Evolutionary conservation across 1,140 invertebrate species (phyloP), one percentile per base, ranked within the genome.

Genomic region (Zaprionus gabonicus): DNA sequence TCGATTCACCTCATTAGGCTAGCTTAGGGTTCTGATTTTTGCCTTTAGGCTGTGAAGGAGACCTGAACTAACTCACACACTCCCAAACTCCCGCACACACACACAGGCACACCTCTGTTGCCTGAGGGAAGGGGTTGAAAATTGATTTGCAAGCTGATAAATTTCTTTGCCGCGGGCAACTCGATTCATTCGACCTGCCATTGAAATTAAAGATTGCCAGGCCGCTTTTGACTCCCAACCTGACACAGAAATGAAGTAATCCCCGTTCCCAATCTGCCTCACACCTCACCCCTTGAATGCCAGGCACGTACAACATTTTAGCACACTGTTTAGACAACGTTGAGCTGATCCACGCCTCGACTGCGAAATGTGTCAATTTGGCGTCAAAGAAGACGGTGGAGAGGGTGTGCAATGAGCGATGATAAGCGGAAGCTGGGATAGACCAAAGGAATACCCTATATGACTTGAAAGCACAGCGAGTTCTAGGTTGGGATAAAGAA

Each of bases 361-460:
- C 68, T 71, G 17, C 65, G 82, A 83, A 82, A 88, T 86, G 83
- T 83, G 83, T 86, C 84, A 86, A 86, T 86, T 86, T 88, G 82
- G 73, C 84, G 80, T 87, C 83, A 80, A 87, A 80, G 65, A 70
- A 72, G 73, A 82, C 82, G 83, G 70, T 28, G 69, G 71, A 69
- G 20, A 17, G 12, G 17, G 13, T 13, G 46, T 1, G 36, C 49
- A 56, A 49, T 17, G 49, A 69, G n/a, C 9, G 25, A 28, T 13
- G 51, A 66, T 28, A 41, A 17, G 27, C 13, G 20, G 3, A n/a
- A 20, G 34, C 28, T 7, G 12, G 20, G 10, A 4, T 20, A 15
- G 31, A 65, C 69, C 57, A n/a, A 1, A 4, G 9, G 17, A 1
- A 64, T 71, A 70, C 57, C 28, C 57, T 70, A 44, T n/a, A 17